Conservation (phyloP, 1,140 invertebrate species). For the Aphelenchoides avenae region DNA sequence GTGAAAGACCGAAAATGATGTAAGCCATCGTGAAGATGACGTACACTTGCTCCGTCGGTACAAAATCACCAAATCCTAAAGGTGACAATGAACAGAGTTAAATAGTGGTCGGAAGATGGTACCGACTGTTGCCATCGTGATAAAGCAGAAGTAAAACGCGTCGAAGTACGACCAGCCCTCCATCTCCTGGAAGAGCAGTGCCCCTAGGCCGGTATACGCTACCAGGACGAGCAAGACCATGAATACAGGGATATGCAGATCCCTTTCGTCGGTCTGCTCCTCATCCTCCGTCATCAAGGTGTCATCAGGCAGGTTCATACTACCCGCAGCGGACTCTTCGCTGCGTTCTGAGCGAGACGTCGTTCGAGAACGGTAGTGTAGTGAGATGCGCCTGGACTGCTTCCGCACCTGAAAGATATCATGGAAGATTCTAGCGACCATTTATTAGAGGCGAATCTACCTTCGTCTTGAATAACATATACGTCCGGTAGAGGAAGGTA, state of each 20-base stretch:
- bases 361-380: slow-evolving; percentile 36
- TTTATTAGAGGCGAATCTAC: neutral
- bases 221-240: slow-evolving; percentile 56
- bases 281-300: slow-evolving; percentile 35
- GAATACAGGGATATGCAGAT: slow-evolving; percentile 52
- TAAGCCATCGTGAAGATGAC: slow-evolving; percentile 59
- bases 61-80: slow-evolving; percentile 57
- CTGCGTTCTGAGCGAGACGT: slow-evolving; percentile 39
- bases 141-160: slow-evolving; percentile 59
- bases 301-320: slow-evolving; percentile 54
- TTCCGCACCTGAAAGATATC: slow-evolving; percentile 44
- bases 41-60: slow-evolving; percentile 57
- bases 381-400: slow-evolving; percentile 47
- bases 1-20: slow-evolving; percentile 57
- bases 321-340: slow-evolving; percentile 41
- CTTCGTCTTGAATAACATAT: slow-evolving; percentile 13
- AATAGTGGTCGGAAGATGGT: neutral
- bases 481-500: slow-evolving; percentile 44
- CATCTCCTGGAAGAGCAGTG: slow-evolving; percentile 52
- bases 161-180: slow-evolving; percentile 58
- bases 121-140: slow-evolving; percentile 59
- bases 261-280: slow-evolving; percentile 32
- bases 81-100: neutral
- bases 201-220: slow-evolving; percentile 55
- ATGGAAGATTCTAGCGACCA: neutral